These are phyloP conservation scores for Apodemia duryi DNA, from an alignment of 2,888 invertebrate genomes.

Conservation along the genomic window DNA sequence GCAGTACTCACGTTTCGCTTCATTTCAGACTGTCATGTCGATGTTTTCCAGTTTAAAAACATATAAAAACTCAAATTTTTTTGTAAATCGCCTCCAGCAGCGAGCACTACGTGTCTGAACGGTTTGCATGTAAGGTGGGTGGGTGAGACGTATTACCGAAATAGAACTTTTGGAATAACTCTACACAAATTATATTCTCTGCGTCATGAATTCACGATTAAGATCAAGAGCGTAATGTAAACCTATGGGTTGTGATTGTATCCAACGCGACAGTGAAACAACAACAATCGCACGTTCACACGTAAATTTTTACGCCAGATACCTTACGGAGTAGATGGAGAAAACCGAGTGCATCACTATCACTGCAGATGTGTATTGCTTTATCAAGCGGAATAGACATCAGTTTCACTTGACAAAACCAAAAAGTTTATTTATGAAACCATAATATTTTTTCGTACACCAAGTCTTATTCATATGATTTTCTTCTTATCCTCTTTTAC, in stretches of 20 bases:
- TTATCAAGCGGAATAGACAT: no score
- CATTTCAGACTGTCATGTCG: constrained; percentile 51
- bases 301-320: neutral
- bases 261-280: neutral
- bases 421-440: no score
- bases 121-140: constrained; percentile 45
- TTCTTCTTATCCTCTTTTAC: no score
- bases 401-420: no score
- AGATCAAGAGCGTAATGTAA: constrained; percentile 54
- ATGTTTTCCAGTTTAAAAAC: constrained; percentile 37
- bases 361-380: no score
- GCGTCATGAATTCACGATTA: constrained; percentile 68
- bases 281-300: neutral
- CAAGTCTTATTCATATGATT: no score
- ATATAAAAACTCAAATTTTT: constrained; percentile 33
- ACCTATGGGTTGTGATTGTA: neutral
- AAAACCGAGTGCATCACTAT: neutral
- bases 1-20: constrained; percentile 72
- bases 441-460: no score
- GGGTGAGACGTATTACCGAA: constrained; percentile 64
- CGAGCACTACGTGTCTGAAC: constrained; percentile 50
- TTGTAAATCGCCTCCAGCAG: constrained; percentile 49
- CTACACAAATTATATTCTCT: constrained; percentile 70
- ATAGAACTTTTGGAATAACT: constrained; percentile 77
- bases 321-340: neutral